Base-by-base conservation (phyloP, 2,888 invertebrate species). In the Ophion costatus region DNA sequence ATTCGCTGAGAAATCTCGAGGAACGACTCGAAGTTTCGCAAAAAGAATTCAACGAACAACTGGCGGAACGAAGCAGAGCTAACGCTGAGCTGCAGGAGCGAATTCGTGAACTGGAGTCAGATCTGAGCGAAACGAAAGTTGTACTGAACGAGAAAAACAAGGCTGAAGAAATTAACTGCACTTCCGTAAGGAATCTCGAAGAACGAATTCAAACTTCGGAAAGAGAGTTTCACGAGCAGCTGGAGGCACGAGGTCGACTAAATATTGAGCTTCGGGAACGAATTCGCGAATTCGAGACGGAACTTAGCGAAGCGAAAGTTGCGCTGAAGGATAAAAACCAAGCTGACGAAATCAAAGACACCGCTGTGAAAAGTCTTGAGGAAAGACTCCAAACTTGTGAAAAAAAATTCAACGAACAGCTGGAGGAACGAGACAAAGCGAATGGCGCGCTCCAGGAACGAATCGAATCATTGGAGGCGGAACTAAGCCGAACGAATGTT, bases 371-470 rank as follows among this genome's bases (percentile, higher is more conserved):
- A 11, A 4, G 14, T 45, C 45, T 45, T 4, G 45, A 45, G 45
- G 45, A 45, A 45, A 9, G 45, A 14, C 45, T 45, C 45, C 3
- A 45, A 45, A 45, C 45, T 4, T 11, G 14, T 11, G 1, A 10
- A n/a, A 11, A 24, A 61, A 11, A 61, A 61, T 24, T 61, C 1
- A 10, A 11, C 7, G 61, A 61, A 24, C 45, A 14, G 3, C 45
- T 45, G 14, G 45, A 45, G 45, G 61, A 61, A 24, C 61, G 24
- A 61, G 14, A 94, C 29, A 95, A 95, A 90, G 94, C 94, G 90
- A 94, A 95, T 74, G 93, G 94, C 85, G 94, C 94, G 89, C 94
- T 95, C 77, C 94, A 95, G 91, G 94, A 94, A 87, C 94, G 94
- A 0, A 90, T 95, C 73, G 87, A 14, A 1, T 11, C 14, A 11